A percentile compares a stretch with the other conserved stretches of the same genome.
phyloP scores from a whole-genome alignment of 2,113 vertebrate genomes.

The Tyto alba region DNA sequence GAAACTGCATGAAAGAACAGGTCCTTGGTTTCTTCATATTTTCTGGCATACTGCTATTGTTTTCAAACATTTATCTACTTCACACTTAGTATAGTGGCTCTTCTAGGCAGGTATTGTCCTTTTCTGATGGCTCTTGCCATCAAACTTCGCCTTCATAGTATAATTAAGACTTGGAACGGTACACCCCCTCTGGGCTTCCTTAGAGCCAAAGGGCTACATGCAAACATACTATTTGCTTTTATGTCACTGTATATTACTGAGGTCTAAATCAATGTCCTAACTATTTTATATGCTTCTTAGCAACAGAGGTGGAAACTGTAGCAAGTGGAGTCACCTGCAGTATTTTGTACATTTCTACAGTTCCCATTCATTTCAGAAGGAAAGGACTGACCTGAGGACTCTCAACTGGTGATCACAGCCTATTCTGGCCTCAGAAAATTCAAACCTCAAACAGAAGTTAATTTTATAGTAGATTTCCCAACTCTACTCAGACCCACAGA shows the following conservation, averaged over 20 bases:
- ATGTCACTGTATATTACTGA: not conserved
- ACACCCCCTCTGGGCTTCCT: not conserved
- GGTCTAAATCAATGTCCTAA: not conserved
- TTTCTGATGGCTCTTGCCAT: not conserved
- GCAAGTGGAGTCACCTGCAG: not conserved
- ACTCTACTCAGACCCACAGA: not conserved
- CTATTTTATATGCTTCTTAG: not conserved
- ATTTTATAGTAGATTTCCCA: not conserved
- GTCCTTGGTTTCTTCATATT: not conserved
- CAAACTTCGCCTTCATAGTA: not conserved
- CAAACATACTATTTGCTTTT: not conserved
- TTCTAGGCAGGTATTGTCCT: not conserved
- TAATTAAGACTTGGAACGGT: not conserved
- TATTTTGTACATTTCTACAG: not conserved
- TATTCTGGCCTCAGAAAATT: not conserved
- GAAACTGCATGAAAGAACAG: not conserved
- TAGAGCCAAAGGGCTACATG: not conserved
- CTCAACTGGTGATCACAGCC: not conserved
- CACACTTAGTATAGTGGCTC: not conserved
- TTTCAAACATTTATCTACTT: not conserved
- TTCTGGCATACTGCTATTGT: not conserved
- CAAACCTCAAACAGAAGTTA: not conserved
- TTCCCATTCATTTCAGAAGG: not conserved
- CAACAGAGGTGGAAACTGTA: not conserved
- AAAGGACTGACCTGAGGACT: not conserved